Percentiles rank a stretch among this genome's conserved stretches.
These are phyloP conservation scores for Eciton burchellii DNA, from an alignment of 1,140 invertebrate genomes.

Conservation along the genomic window DNA sequence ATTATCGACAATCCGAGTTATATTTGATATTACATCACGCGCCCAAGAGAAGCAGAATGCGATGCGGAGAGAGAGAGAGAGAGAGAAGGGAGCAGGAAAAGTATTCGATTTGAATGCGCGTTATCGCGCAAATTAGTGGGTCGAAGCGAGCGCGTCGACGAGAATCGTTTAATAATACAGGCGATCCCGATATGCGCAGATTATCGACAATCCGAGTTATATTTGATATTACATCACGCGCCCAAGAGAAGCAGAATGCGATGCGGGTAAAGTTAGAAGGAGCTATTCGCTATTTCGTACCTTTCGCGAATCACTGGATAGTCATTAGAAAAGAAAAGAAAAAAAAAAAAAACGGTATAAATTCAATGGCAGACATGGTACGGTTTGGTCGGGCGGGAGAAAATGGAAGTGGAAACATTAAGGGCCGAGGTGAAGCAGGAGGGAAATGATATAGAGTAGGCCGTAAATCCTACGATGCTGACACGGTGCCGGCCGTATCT, in stretches of 20 bases:
- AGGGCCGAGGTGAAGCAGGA: slow-evolving; percentile 45
- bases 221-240: neutral
- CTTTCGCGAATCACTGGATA: neutral
- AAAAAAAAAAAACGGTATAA: too few relatives aligned
- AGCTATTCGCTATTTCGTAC: too few relatives aligned
- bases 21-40: neutral
- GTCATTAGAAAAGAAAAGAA: neutral
- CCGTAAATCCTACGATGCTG: slow-evolving; percentile 82
- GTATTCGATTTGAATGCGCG: neutral
- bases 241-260: too few relatives aligned
- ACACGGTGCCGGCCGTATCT: slow-evolving; percentile 82
- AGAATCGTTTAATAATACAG: slow-evolving; percentile 10
- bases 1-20: slow-evolving; percentile 3
- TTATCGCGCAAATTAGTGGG: neutral
- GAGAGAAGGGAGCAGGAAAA: slow-evolving; percentile 2
- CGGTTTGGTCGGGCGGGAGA: neutral
- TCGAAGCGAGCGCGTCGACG: neutral
- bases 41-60: too few relatives aligned
- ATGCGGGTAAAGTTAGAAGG: too few relatives aligned
- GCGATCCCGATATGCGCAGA: slow-evolving; percentile 17
- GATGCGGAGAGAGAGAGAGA: neutral
- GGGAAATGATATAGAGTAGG: slow-evolving; percentile 79
- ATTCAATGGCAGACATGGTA: neutral
- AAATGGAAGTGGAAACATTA: slow-evolving; percentile 33
- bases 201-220: slow-evolving; percentile 2